Percentiles rank a stretch among this genome's conserved stretches.
Conservation (phyloP, 2,888 invertebrate species). For the Hofmannophila pseudospretella region DNA sequence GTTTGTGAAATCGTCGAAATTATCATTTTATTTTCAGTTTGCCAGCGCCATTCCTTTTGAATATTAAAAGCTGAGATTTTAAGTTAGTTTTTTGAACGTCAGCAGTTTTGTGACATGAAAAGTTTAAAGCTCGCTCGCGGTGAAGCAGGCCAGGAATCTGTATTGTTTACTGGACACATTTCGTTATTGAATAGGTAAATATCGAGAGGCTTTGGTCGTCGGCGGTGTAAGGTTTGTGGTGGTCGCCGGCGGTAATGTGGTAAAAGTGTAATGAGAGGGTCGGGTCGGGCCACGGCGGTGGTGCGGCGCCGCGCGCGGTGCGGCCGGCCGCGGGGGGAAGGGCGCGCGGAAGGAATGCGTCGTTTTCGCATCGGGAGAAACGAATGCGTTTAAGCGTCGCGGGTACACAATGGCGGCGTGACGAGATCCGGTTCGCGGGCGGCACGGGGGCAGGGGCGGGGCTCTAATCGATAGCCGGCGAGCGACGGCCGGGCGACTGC, state of each 20-base stretch:
- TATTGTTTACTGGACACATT: conserved; percentile 12
- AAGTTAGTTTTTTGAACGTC: not conserved
- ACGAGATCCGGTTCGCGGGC: conserved; percentile 78
- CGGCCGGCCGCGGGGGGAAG: conserved; percentile 44
- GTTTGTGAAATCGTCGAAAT: conserved; percentile 12
- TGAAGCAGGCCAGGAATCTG: conserved; percentile 10
- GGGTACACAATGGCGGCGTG: conserved; percentile 78
- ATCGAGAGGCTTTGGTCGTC: conserved; percentile 6
- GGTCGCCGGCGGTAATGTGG: conserved; percentile 20
- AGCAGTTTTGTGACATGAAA: conserved; percentile 1
- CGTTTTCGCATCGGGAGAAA: conserved; percentile 79
- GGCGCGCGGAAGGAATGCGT: conserved; percentile 77
- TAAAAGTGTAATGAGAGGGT: conserved; percentile 66
- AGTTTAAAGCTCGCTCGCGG: conserved; percentile 8
- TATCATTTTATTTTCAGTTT: conserved; percentile 8
- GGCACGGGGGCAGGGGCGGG: conserved; percentile 62
- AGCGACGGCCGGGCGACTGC: conserved; percentile 75
- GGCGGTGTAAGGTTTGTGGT: conserved; percentile 18
- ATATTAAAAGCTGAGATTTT: conserved; percentile 4
- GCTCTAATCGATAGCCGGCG: conserved; percentile 77
- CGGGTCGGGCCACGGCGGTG: conserved; percentile 26
- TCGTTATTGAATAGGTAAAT: conserved; percentile 6
- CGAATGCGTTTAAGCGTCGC: conserved; percentile 78
- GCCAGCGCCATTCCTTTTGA: not conserved
- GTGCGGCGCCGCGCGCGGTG: conserved; percentile 26